Evolutionary conservation across 1,140 invertebrate species (phyloP), one percentile per base, ranked within the genome.

Genomic region (Hirudo medicinalis): DNA sequence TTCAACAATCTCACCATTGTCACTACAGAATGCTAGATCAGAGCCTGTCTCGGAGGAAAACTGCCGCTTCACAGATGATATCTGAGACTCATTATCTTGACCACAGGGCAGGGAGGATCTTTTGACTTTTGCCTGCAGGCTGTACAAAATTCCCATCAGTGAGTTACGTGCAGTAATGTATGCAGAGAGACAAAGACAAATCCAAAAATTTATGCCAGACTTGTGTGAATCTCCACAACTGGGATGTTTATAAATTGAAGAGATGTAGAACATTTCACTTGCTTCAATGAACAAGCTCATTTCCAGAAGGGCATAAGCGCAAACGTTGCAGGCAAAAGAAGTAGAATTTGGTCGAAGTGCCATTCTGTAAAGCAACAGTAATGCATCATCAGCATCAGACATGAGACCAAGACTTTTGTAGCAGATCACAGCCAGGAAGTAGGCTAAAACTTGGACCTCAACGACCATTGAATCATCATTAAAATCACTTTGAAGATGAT

Each of bases 341-440:
- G 53, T 49, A 13, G 40, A 63, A 63, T 63, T 17, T 32, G 73
- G 66, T 22, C 27, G 17, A n/a, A 49, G 29, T 15, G 70, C 66
- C n/a, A 27, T 27, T 19, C 13, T 22, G 32, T 29, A 32, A 29
- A 74, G 49, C 53, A 36, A 22, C 4, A 25, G 63, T 4, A 74
- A 69, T 19, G 40, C 57, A 55, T 74, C 73, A 25, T 71, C 60
- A 6, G 73, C 73, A 22, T 74, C 73, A 19, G 19, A 54, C n/a
- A 57, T 27, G n/a, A 74, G 54, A 29, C 43, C 27, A 32, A 74
- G 63, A 36, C 71, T 36, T 49, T 71, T 72, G 49, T 67, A 72
- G 63, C 73, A 74, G 63, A 74, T 63, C 17, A 74, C 55, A 19
- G 70, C 73, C 40, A 74, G 70, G 25, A 71, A 74, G n/a, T 71